Evolutionary conservation across 2,113 vertebrate species (phyloP), one percentile per base, ranked within the genome.

Genomic region (Gavialis gangeticus): DNA sequence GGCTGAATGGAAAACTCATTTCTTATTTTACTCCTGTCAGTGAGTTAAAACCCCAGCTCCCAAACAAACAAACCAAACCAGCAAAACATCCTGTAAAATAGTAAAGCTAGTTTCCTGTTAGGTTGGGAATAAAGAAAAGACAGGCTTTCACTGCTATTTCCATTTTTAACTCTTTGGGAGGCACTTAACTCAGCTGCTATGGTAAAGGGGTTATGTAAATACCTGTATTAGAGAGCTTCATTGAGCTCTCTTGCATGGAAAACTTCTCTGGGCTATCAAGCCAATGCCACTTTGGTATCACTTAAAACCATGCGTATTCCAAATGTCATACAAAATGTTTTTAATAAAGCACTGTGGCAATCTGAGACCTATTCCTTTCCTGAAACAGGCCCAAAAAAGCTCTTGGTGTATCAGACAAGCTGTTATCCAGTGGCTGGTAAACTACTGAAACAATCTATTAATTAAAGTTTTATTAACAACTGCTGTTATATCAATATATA

Each of bases 121-220:
- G 30, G 3, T 30, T 71, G 30, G 37, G 67, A 71, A 22, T n/a
- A 71, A 71, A 37, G 30, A 22, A 71, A 82, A 77, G 63, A 85
- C 5, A 79, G 15, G 3, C 46, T 79, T 34, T 59, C 58, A 1
- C 19, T 88, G 82, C 82, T 34, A 62, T 76, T 91, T 55, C 30
- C 85, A 37, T 76, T 91, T 90, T 87, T 30, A 60, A 60, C 80
- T 85, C 77, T 82, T 89, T 85, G 21, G 82, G 62, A 91, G 54
- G 19, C 16, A 76, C 84, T 89, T 10, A 73, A 27, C 55, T 81
- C 66, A 85, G 54, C 14, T 85, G 28, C 22, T 64, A 3, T 8
- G 71, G 14, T 27, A 75, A 85, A 82, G 79, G 28, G 27, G 14
- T n/a, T 21, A 59, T 4, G 2, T 27, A 84, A 90, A 87, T 84